These are phyloP conservation scores for Ochropleura leucogaster DNA, from an alignment of 2,888 invertebrate species.

Conservation along the genomic window DNA sequence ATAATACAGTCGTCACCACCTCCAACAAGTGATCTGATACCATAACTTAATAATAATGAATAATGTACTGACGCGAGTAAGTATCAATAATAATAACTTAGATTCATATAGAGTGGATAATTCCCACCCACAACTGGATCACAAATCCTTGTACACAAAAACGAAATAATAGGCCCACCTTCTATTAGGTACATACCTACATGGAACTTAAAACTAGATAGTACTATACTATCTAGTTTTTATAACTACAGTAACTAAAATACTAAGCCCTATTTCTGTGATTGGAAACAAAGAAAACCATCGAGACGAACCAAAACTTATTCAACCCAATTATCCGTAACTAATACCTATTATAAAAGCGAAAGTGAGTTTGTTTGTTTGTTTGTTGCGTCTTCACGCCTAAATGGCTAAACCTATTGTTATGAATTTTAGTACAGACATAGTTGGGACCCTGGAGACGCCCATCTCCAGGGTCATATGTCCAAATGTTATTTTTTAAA, in stretches of 20 bases:
- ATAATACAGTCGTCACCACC: constrained; percentile 32
- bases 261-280: background rate
- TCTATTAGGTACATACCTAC: background rate
- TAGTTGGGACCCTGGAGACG: no score
- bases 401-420: no score
- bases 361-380: no score
- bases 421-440: no score
- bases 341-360: no score
- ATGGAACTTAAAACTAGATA: background rate
- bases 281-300: background rate
- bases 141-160: background rate
- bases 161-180: background rate
- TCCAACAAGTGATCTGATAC: constrained; percentile 27
- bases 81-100: constrained; percentile 35
- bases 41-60: constrained; percentile 40
- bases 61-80: constrained; percentile 25
- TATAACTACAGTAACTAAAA: background rate
- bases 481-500: no score
- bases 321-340: no score
- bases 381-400: no score
- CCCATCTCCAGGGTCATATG: no score
- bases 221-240: no score
- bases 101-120: constrained; percentile 31
- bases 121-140: background rate
- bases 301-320: background rate